Base-by-base conservation (phyloP, 2,888 invertebrate species). In the Mayetiola destructor region DNA sequence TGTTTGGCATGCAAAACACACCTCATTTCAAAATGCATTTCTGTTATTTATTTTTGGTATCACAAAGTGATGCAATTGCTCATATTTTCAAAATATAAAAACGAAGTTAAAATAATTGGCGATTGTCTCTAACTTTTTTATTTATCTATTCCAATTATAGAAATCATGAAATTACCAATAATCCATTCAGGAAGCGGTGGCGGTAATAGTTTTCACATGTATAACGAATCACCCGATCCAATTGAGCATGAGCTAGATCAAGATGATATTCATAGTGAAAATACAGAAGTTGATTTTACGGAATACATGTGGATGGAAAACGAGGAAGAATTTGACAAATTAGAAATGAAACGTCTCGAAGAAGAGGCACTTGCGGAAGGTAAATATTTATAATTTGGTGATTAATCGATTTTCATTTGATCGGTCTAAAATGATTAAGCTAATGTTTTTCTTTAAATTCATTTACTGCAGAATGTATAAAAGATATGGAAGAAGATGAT, bases 291-390 rank as follows among this genome's bases (percentile, higher is more conserved):
- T 60, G 59, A 81, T 58, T 92, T 91, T 69, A 85, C 88, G 0
- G 91, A 92, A 66, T 91, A 90, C 67, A 79, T 91, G 77, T 92
- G 92, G 93, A 92, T 92, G 91, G 92, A 91, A 68, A 85, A 90
- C 65, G 87, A 91, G 66, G 92, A 93, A 66, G 91, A 91, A 67
- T 91, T 91, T 68, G 91, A 93, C 66, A 87, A 88, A 71, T 66
- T 89, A 88, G 88, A 89, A 60, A 78, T 89, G 76, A 85, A 88
- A 69, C 83, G 89, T 66, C 68, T 90, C 20, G 89, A 90, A 66
- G 90, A 90, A 65, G 89, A 90, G 65, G 89, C 88, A 12, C 69
- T 89, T 14, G 88, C 89, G 85, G 85, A 89, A 67, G n/a, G n/a
- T n/a, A n/a, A n/a, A n/a, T n/a, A n/a, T n/a, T n/a, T n/a, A n/a